Evolutionary conservation across 1,140 invertebrate genomes (phyloP), one percentile per base, ranked within the genome.

Genomic region (Bemisia tabaci): DNA sequence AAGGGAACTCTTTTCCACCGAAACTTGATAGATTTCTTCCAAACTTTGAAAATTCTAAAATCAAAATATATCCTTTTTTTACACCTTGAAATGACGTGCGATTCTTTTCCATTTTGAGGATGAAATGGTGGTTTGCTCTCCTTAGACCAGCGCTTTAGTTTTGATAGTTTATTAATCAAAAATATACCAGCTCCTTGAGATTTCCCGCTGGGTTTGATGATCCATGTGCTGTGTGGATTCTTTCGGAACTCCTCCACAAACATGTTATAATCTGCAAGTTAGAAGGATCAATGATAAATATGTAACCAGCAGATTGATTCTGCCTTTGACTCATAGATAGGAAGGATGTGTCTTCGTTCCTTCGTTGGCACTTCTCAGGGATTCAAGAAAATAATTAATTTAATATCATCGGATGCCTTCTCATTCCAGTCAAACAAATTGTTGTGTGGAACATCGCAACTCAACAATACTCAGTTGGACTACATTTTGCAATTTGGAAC

Each of bases 121-220:
- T 92, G 90, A 73, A 91, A 89, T 0, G 86, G 85, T 67, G 83
- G 85, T 77, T 88, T 89, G 1, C 88, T 87, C 76, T 92, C 89
- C 22, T 88, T 80, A 0, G 90, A 93, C 89, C 90, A 94, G 73
- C 89, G 88, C 74, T 91, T 92, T 12, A 94, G 77, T 78, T 93
- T 92, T 0, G 90, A 92, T 62, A 94, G 75, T 79, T 92, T 92
- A 72, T 93, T 93, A 69, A 94, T 92, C 0, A 94, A 78, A 74
- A 93, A 92, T 70, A 94, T 94, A 11, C 91, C 90, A 5, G 88
- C 84, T 1, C 89, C 90, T 77, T 93, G 91, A 11, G 91, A 94
- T 76, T 92, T 90, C 22, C 92, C 93, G 75, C 92, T 94, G 0
- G 94, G 94, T 76, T 97, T 97, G 91, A 97, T 95, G 67, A 97